Percentiles rank a stretch among this genome's conserved stretches.
Conservation (phyloP, 35 echinoderm and acorn worm genomes). For the Nesometra sesokonis region DNA sequence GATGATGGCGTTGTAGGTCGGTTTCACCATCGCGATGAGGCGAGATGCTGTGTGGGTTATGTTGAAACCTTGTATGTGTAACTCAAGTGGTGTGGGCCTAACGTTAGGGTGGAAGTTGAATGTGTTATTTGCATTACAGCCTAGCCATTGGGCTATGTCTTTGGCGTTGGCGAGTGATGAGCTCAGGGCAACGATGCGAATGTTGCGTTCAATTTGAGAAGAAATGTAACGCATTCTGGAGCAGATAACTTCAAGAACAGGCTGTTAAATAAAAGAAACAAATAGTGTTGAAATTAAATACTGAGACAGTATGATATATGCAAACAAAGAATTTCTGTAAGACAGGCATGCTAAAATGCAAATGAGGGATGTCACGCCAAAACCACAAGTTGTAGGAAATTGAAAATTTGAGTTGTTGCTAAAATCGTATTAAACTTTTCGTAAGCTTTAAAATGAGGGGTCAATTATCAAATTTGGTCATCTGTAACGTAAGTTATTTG, state of each 20-base stretch:
- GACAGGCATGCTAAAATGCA: too few species aligned
- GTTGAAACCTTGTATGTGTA: conserved; percentile 99
- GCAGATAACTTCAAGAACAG: conserved; percentile 93
- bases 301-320: too few species aligned
- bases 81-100: conserved; percentile 74
- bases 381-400: too few species aligned
- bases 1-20: conserved; percentile 88
- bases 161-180: conserved; percentile 92
- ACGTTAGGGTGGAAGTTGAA: conserved; percentile 99
- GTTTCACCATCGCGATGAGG: conserved; percentile 99
- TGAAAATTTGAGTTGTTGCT: too few species aligned
- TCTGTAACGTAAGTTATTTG: too few species aligned
- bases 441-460: too few species aligned
- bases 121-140: conserved; percentile 75
- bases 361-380: too few species aligned
- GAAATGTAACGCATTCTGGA: conserved; percentile 99
- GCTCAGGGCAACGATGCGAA: conserved; percentile 86
- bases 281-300: background rate
- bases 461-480: too few species aligned
- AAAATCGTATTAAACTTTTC: too few species aligned
- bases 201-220: conserved; percentile 90
- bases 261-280: conserved; percentile 35
- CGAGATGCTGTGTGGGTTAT: conserved; percentile 94
- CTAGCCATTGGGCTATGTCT: conserved; percentile 92
- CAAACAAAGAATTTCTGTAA: too few species aligned